Percentiles rank a stretch among this genome's conserved stretches.
Evolutionary conservation across 2,113 vertebrate species (phyloP).

Genomic region (Cricetomys ansorgei): DNA sequence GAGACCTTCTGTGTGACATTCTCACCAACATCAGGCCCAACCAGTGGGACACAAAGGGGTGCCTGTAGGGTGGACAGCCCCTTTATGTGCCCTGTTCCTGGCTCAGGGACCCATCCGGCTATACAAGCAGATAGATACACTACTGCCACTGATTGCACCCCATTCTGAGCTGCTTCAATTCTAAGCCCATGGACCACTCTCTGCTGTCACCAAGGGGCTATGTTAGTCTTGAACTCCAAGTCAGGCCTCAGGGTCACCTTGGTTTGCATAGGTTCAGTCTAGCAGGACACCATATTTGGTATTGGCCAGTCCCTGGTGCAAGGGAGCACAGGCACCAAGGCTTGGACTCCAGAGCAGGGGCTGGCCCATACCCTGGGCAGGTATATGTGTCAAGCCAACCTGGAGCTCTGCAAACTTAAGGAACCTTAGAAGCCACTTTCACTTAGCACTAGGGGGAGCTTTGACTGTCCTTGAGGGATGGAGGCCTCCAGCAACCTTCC

Average conservation of each 20-base stretch:
- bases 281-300: not conserved
- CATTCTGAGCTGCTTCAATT: not conserved
- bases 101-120: not conserved
- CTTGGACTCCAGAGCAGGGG: not conserved
- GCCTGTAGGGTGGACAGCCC: not conserved
- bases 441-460: not conserved
- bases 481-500: not conserved
- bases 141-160: not conserved
- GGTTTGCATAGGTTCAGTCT: not conserved
- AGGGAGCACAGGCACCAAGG: not conserved
- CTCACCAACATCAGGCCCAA: not conserved
- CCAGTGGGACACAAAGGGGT: not conserved
- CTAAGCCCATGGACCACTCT: not conserved
- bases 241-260: not conserved
- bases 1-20: not conserved
- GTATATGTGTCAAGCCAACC: not conserved
- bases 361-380: not conserved
- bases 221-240: not conserved
- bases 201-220: accelerated
- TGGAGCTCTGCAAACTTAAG: too few relatives aligned
- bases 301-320: not conserved
- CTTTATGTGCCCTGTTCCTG: not conserved
- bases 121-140: not conserved
- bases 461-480: not conserved
- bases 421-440: not conserved